Evolutionary conservation across 2,797 vertebrate genomes (phyloP), one percentile per base, ranked within the genome.

Genomic region (Acanthornis magna): DNA sequence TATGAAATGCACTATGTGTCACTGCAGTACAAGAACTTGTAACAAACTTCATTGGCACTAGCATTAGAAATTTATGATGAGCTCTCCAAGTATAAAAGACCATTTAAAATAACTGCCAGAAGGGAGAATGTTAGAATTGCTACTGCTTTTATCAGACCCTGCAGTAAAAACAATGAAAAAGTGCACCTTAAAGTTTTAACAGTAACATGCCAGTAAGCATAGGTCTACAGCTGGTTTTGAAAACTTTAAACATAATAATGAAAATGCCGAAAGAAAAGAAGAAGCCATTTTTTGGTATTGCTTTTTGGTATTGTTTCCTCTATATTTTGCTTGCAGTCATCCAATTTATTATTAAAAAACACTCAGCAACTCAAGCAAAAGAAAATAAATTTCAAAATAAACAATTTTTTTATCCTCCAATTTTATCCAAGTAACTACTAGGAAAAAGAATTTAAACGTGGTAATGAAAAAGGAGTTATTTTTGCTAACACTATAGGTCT

Each of bases 61-160:
- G 43, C 71, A 85, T 80, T 67, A 94, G 63, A 86, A 62, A 94
- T 85, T 79, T 79, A 74, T 40, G 13, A 79, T 36, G 42, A 93
- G 40, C n/a, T 86, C 45, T 88, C 27, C 16, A 71, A 85, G 38
- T 51, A 85, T 58, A 88, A 85, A 80, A 83, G 34, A 43, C 26
- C n/a, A 77, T 61, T 84, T 89, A 80, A 89, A 91, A 54, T 48
- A 77, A 89, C 57, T 80, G 75, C 32, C 53, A 83, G 53, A 83
- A 79, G 29, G 53, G 14, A 93, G 30, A 48, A 34, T 26, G 47
- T 70, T 87, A 83, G 57, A 92, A 87, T 23, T 72, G 47, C 43
- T 85, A 27, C 53, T 57, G 79, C 34, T 85, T 88, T 80, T 62
- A 85, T 68, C 57, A 92, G 32, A 32, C 7, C 32, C 51, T 54